A percentile compares a stretch with the other conserved stretches of the same genome.
Conservation (phyloP, 2,888 invertebrate species). For the Apotomis capreana region DNA sequence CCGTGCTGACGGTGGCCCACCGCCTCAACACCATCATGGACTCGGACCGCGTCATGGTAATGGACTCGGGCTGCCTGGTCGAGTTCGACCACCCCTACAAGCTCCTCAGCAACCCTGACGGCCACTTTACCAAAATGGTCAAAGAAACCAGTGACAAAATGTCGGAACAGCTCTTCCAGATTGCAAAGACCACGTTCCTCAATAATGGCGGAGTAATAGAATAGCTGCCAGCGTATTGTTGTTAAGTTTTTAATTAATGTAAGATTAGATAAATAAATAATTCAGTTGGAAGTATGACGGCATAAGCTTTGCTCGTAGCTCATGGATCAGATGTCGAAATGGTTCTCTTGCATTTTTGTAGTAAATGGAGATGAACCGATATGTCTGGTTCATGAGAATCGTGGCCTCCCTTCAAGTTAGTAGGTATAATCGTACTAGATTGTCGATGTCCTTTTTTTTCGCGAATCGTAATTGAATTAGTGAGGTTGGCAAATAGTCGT, state of each 20-base stretch:
- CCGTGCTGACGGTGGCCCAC: constrained; percentile 96
- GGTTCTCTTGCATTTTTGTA: neutral
- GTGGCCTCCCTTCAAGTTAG: neutral
- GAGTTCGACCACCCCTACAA: constrained; percentile 89
- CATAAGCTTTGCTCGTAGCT: neutral
- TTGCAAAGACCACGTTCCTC: constrained; percentile 75
- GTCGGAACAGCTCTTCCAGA: constrained; percentile 72
- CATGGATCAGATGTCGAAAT: constrained; percentile 6
- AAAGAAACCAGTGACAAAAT: constrained; percentile 86
- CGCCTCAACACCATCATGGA: constrained; percentile 97
- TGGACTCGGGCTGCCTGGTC: constrained; percentile 90
- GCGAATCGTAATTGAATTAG: neutral
- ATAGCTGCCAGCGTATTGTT: constrained; percentile 43
- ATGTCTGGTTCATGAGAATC: constrained; percentile 4
- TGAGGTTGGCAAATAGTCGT: neutral
- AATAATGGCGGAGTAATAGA: constrained; percentile 70
- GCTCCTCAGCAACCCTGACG: constrained; percentile 84
- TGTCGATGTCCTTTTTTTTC: neutral
- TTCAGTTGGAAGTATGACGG: neutral
- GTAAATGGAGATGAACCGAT: constrained; percentile 1
- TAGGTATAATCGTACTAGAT: neutral
- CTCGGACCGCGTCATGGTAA: constrained; percentile 93
- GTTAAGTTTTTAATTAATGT: constrained; percentile 40
- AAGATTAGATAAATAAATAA: constrained; percentile 14
- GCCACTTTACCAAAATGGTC: constrained; percentile 87